Percentiles rank a stretch among this genome's conserved stretches.
These are phyloP conservation scores for Copsychus sechellarum DNA, from an alignment of 2,113 vertebrate species.

Conservation along the genomic window DNA sequence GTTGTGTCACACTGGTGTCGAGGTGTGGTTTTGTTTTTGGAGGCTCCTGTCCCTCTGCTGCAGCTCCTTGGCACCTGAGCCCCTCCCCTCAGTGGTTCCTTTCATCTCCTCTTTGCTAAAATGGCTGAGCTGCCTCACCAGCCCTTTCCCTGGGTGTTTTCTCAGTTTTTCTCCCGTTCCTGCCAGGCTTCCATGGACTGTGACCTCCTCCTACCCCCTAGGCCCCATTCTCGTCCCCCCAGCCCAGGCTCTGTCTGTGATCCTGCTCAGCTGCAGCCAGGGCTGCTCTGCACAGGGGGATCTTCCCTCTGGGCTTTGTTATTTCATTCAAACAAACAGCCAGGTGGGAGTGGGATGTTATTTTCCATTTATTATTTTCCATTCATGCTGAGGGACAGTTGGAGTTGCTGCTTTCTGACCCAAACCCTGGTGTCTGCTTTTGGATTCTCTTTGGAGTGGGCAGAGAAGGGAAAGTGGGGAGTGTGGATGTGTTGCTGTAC, in stretches of 20 bases:
- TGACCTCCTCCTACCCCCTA: neutral
- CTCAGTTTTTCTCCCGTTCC: neutral
- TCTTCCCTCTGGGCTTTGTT: neutral
- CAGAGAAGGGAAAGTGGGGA: fast-evolving
- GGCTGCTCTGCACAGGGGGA: neutral
- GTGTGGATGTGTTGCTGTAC: neutral
- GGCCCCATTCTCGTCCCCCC: fast-evolving
- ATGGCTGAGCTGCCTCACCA: neutral
- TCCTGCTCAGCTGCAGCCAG: neutral
- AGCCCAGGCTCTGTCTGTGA: neutral
- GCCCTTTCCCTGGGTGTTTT: neutral
- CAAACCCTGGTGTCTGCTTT: neutral
- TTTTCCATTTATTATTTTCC: slow-evolving; percentile 39
- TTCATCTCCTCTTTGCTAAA: neutral
- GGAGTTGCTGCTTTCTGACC: neutral
- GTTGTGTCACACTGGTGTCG: no score
- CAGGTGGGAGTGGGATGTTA: neutral
- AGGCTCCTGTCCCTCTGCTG: neutral
- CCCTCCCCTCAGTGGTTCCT: neutral
- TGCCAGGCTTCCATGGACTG: neutral
- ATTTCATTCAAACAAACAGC: neutral
- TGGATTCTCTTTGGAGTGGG: neutral
- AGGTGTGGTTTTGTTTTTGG: neutral
- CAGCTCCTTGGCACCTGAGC: neutral
- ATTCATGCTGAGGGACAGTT: neutral